Evolutionary conservation across 2,797 vertebrate species (phyloP).

Genomic region (Hemibagrus guttatus): DNA sequence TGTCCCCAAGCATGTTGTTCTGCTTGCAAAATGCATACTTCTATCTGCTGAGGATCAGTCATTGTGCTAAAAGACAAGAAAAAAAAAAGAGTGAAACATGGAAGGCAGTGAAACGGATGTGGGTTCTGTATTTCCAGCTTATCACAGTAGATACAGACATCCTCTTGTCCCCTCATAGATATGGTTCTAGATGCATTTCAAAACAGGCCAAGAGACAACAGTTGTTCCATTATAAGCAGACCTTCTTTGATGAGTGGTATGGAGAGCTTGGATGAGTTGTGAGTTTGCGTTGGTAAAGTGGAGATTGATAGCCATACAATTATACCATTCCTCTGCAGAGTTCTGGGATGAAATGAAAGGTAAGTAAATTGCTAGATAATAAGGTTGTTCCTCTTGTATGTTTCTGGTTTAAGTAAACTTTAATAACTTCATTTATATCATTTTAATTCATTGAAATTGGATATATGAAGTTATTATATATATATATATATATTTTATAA

Average conservation of each 20-base stretch:
- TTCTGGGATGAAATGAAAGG: background rate
- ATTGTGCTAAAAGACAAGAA: background rate
- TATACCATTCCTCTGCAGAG: background rate
- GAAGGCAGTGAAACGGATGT: background rate
- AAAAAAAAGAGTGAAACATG: background rate
- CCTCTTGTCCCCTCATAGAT: background rate
- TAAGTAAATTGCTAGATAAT: background rate
- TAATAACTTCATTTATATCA: too few species aligned
- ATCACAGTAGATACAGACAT: constrained; percentile 40
- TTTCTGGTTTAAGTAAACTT: background rate
- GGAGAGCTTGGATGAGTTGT: background rate
- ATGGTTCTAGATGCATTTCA: constrained; percentile 58
- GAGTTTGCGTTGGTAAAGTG: background rate
- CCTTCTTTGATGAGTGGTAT: constrained; percentile 27
- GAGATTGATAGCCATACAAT: background rate
- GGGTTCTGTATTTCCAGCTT: constrained; percentile 8
- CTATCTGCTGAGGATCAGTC: background rate
- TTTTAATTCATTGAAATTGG: background rate
- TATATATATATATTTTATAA: too few species aligned
- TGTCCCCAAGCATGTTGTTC: background rate
- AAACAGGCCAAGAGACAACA: background rate
- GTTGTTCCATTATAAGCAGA: background rate
- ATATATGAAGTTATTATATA: background rate
- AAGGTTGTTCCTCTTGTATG: too few species aligned
- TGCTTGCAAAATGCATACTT: too few species aligned